Conservation (phyloP, 2,113 vertebrate species). For the Salvelinus fontinalis region DNA sequence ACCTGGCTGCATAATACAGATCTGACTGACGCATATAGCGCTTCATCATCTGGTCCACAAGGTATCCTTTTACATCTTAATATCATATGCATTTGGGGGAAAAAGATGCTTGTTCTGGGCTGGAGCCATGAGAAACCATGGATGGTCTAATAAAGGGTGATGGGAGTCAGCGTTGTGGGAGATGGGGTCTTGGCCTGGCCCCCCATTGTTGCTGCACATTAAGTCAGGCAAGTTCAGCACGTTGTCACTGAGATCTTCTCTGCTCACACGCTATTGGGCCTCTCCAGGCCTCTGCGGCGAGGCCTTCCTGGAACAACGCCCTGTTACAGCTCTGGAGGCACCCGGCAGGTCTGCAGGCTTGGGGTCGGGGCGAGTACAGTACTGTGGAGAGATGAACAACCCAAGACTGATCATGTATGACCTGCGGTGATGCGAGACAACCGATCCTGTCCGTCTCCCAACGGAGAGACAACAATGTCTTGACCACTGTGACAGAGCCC, state of each 20-base stretch:
- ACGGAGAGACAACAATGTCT: neutral
- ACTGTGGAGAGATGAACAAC: constrained; percentile 11
- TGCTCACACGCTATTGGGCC: constrained; percentile 55
- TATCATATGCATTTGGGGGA: constrained; percentile 16
- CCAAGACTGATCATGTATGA: constrained; percentile 21
- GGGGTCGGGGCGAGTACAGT: constrained; percentile 7
- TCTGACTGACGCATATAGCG: neutral
- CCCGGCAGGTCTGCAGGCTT: constrained; percentile 25
- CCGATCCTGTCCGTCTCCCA: constrained; percentile 13
- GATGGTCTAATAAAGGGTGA: constrained; percentile 30
- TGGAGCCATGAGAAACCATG: constrained; percentile 19
- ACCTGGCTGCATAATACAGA: constrained; percentile 17
- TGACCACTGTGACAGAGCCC: neutral
- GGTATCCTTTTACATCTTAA: constrained; percentile 30
- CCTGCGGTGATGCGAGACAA: neutral
- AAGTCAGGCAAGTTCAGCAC: constrained; percentile 49
- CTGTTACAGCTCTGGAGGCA: constrained; percentile 14
- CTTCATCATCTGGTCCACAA: constrained; percentile 15
- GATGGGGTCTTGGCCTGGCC: constrained; percentile 28
- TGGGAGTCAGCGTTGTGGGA: constrained; percentile 7
- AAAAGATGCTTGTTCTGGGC: neutral
- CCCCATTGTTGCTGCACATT: constrained; percentile 46
- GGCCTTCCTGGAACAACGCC: constrained; percentile 28
- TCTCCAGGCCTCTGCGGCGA: constrained; percentile 17
- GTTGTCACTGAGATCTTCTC: constrained; percentile 34